Percentiles rank a stretch among this genome's conserved stretches.
Evolutionary conservation across 2,888 invertebrate genomes (phyloP).

Genomic region (Drosophila pseudotakahashii): DNA sequence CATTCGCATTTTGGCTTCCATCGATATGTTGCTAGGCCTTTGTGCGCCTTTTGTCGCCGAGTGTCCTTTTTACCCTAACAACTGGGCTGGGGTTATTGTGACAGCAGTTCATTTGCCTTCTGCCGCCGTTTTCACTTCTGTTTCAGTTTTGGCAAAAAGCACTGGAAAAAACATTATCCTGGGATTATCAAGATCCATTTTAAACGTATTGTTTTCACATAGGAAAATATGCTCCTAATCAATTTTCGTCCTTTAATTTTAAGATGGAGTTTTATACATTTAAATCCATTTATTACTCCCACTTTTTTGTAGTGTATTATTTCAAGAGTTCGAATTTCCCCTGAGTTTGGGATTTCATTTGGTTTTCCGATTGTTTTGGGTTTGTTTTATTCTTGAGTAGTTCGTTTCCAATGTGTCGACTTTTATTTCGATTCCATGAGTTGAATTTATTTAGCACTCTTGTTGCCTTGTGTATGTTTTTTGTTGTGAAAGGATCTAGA

Average conservation of each 20-base stretch:
- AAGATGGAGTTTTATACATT: no score
- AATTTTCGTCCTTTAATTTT: no score
- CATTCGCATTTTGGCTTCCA: slow-evolving; percentile 54
- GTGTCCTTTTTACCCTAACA: slow-evolving; percentile 52
- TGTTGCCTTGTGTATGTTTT: slow-evolving; percentile 29
- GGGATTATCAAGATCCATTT: no score
- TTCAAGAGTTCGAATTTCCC: slow-evolving; percentile 1
- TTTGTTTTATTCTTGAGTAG: slow-evolving; percentile 31
- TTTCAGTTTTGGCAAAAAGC: not conserved
- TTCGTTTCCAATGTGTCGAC: slow-evolving; percentile 58
- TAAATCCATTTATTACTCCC: no score
- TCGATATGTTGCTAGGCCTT: slow-evolving; percentile 50
- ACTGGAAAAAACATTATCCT: not conserved
- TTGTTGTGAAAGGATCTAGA: no score
- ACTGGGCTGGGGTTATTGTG: slow-evolving; percentile 77
- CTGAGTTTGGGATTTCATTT: slow-evolving; percentile 23
- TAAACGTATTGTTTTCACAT: no score
- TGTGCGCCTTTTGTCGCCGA: slow-evolving; percentile 65
- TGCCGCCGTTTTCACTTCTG: slow-evolving; percentile 41
- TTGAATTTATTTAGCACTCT: slow-evolving; percentile 43
- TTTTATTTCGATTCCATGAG: slow-evolving; percentile 62
- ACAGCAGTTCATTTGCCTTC: slow-evolving; percentile 80
- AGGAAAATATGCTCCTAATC: no score
- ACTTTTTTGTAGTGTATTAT: slow-evolving; percentile 20
- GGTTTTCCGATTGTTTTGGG: slow-evolving; percentile 12